Conservation (phyloP, 2,797 vertebrate species). For the Schizopygopsis malacanthus region DNA sequence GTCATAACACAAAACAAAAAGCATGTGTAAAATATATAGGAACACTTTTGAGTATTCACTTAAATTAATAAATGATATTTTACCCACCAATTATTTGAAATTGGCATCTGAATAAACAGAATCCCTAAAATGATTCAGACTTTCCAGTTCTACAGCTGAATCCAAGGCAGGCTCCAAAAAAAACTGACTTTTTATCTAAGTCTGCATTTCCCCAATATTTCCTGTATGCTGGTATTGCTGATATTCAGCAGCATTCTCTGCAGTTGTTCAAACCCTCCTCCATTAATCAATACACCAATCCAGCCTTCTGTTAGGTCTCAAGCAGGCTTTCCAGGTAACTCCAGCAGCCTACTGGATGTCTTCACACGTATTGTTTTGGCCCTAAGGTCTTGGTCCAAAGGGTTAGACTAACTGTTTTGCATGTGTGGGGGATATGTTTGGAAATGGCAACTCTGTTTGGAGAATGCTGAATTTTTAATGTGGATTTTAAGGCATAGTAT, state of each 20-base stretch:
- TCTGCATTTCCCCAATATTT: neutral
- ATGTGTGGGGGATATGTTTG: neutral
- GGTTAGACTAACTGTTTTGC: neutral
- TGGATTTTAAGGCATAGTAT: slow-evolving; percentile 1
- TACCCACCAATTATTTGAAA: neutral
- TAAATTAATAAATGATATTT: neutral
- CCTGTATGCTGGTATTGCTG: neutral
- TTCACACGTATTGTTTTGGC: neutral
- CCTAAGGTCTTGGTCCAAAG: neutral
- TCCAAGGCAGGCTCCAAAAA: neutral
- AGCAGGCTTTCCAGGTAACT: neutral
- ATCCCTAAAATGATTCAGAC: neutral
- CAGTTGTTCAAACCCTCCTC: neutral
- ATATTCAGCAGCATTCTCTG: slow-evolving; percentile 16
- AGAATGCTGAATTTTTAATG: slow-evolving; percentile 33
- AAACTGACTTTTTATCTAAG: neutral
- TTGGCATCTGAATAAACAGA: neutral
- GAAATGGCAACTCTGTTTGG: neutral
- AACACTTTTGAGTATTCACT: neutral
- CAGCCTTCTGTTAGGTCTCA: slow-evolving; percentile 1
- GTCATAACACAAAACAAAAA: no score
- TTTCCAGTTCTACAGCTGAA: neutral
- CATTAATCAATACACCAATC: slow-evolving; percentile 25
- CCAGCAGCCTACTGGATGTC: neutral
- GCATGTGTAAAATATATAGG: neutral